Percentiles rank a stretch among this genome's conserved stretches.
Conservation (phyloP, 2,113 vertebrate species). For the Nesoenas mayeri region DNA sequence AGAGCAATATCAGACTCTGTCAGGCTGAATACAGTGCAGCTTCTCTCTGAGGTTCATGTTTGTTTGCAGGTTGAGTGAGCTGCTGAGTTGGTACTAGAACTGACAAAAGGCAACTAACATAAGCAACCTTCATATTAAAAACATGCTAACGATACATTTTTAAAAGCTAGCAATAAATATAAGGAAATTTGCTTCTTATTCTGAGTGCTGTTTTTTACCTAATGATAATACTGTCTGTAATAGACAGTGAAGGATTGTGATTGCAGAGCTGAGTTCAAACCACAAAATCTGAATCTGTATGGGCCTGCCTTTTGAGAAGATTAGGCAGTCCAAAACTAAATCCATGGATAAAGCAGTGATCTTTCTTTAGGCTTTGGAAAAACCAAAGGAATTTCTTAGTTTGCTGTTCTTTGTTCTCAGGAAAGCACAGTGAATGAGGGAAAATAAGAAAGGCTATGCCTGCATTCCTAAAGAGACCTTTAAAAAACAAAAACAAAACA, state of each 20-base stretch:
- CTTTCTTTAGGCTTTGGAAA: slow-evolving; percentile 19
- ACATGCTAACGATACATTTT: background rate
- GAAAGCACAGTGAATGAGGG: slow-evolving; percentile 12
- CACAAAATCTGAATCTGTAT: slow-evolving; percentile 38
- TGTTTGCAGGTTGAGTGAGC: background rate
- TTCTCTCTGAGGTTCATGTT: background rate
- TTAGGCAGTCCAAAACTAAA: slow-evolving; percentile 34
- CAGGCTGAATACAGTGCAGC: background rate
- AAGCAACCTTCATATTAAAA: background rate
- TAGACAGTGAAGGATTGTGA: background rate
- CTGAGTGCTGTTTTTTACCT: background rate
- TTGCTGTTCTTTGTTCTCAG: slow-evolving; percentile 51
- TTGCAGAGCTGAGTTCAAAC: slow-evolving; percentile 10
- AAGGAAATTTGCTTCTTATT: background rate
- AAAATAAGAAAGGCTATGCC: slow-evolving; percentile 10
- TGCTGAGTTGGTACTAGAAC: background rate
- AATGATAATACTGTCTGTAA: background rate
- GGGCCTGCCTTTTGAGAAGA: slow-evolving; percentile 25
- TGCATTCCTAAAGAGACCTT: slow-evolving; percentile 1
- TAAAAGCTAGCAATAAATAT: background rate
- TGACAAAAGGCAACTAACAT: background rate
- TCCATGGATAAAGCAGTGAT: slow-evolving; percentile 22
- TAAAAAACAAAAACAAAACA: background rate
- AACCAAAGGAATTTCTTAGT: slow-evolving; percentile 54
- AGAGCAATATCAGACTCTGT: slow-evolving; percentile 36